phyloP scores from a whole-genome alignment of 2,113 vertebrate species.

The Bostrychus sinensis region DNA sequence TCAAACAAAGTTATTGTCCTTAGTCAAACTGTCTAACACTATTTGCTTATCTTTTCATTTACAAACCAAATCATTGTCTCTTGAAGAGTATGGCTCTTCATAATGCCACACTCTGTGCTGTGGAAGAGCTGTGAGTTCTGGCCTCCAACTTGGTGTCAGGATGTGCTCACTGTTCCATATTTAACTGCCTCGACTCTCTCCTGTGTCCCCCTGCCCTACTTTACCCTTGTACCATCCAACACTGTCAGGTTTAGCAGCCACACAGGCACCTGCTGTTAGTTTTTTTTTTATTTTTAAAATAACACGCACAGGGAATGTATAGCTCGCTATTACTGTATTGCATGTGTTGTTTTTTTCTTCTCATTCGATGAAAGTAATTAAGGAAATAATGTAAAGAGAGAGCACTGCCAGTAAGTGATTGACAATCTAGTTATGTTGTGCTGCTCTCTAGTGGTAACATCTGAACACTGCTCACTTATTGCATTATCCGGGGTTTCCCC shows the following conservation, averaged over 20 bases:
- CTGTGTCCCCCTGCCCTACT: slow-evolving; percentile 60
- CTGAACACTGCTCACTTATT: not conserved
- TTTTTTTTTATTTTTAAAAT: not conserved
- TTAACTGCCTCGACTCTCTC: slow-evolving; percentile 44
- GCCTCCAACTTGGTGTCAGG: slow-evolving; percentile 14
- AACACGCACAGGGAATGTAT: too few species aligned
- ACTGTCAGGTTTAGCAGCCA: not conserved
- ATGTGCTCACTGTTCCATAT: slow-evolving; percentile 50
- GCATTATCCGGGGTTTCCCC: not conserved
- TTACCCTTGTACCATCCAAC: slow-evolving; percentile 26
- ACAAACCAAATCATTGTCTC: not conserved
- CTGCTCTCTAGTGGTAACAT: slow-evolving; percentile 8
- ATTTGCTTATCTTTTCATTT: slow-evolving; percentile 38
- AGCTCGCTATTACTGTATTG: too few species aligned
- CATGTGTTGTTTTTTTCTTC: too few species aligned
- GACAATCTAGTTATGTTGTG: not conserved
- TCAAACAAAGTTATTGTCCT: not conserved
- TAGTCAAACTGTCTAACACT: not conserved
- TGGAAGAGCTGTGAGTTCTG: slow-evolving; percentile 11
- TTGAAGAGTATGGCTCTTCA: too few species aligned
- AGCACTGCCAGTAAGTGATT: not conserved
- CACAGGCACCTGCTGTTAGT: not conserved
- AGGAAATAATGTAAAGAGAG: not conserved
- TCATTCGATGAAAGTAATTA: too few species aligned
- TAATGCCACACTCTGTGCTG: not conserved